Evolutionary conservation across 2,888 invertebrate genomes (phyloP), one percentile per base, ranked within the genome.

Genomic region (Drosophila ustulata): DNA sequence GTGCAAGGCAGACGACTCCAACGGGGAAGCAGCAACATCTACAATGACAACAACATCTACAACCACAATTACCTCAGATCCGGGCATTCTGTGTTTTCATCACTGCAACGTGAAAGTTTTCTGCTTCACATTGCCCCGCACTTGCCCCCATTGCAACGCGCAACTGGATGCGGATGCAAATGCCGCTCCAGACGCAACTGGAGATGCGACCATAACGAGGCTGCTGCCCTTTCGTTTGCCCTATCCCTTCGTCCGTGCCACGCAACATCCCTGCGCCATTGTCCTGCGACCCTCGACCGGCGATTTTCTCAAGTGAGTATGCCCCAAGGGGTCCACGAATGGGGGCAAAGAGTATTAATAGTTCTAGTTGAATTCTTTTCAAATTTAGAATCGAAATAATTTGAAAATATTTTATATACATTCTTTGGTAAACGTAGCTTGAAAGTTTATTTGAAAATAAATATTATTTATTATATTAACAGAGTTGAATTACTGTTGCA

Each of bases 261-360:
- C 94, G 58, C 95, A 97, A 89, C 95, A 96, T 93, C 95, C 96
- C 34, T 96, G 96, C 88, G 95, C 96, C 50, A 94, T 98, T 81
- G 95, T 98, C 46, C 95, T 98, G 91, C 96, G 96, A 92, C 98
- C 98, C 63, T 97, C 98, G 3, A 94, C 94, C 71, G 98, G 98
- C 55, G 96, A 96, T 93, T 98, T 98, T 92, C 94, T 98, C 65
- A 95, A 96, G 97, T 96, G 93, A 94, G 95, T 93, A 67, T 45
- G 25, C 7, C 13, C 0, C n/a, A 45, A 32, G n/a, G 32, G 37
- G 13, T 37, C 18, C 8, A 37, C 52, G 41, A 52, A 43, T 18
- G 13, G 46, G 46, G 39, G 26, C 7, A 49, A 2, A 3, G 23
- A 25, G 1, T 25, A 25, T 51, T 45, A 18, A 53, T 18, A 43